Percentiles rank a stretch among this genome's conserved stretches.
Conservation (phyloP, 2,888 invertebrate species). For the Noctua janthe region DNA sequence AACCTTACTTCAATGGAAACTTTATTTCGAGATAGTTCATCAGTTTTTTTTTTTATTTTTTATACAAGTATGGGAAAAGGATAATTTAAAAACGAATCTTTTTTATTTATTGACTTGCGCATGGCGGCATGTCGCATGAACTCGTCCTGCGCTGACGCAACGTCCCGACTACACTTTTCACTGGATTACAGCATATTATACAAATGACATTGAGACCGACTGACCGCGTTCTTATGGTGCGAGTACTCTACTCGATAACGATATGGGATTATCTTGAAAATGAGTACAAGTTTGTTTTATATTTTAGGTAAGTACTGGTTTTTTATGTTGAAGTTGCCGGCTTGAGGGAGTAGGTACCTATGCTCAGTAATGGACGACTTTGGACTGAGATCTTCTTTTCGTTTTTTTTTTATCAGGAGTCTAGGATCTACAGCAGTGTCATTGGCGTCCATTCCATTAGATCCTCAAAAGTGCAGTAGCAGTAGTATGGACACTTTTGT, state of each 20-base stretch:
- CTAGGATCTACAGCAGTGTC: not conserved
- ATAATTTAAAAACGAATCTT: not conserved
- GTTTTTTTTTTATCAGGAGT: not conserved
- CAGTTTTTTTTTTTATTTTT: not conserved
- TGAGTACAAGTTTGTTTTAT: not conserved
- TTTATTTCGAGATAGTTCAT: not conserved
- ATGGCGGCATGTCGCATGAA: conserved; percentile 65
- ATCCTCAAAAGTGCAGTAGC: not conserved
- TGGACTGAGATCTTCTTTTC: not conserved
- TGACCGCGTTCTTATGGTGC: conserved; percentile 76
- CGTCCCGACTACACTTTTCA: conserved; percentile 72
- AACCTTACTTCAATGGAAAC: not conserved
- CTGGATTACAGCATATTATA: conserved; percentile 79
- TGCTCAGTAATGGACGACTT: not conserved
- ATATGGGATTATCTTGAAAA: conserved; percentile 44
- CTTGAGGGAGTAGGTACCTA: not conserved
- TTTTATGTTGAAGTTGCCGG: not conserved
- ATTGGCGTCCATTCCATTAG: not conserved
- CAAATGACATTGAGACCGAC: conserved; percentile 84
- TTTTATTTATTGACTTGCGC: conserved; percentile 30
- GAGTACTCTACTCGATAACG: conserved; percentile 32
- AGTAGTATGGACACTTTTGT: not conserved
- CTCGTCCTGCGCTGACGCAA: conserved; percentile 77
- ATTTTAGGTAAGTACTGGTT: not conserved
- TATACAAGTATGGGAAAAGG: not conserved